Evolutionary conservation across 2,113 vertebrate genomes (phyloP).

Genomic region (Phaethornis superciliosus): DNA sequence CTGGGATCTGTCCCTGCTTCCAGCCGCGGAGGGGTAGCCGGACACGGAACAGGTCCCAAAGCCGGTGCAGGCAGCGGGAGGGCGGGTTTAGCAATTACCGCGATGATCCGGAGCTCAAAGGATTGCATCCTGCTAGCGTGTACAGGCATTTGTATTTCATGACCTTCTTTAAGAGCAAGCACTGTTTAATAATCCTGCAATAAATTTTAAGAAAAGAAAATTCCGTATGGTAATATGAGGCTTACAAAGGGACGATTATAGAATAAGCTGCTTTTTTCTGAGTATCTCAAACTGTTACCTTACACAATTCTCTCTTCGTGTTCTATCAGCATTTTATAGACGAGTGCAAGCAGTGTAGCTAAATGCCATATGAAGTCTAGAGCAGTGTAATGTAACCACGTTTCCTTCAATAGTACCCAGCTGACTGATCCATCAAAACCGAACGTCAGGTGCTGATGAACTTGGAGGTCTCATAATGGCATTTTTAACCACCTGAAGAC

Average conservation of each 20-base stretch:
- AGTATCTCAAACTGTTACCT: neutral
- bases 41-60: rapidly evolving
- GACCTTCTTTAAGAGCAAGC: neutral
- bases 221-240: rapidly evolving
- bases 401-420: neutral
- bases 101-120: neutral
- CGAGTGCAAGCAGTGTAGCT: neutral
- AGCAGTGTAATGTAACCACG: neutral
- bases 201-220: neutral
- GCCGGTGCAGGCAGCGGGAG: neutral
- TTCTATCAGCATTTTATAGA: neutral
- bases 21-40: rapidly evolving
- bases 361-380: neutral
- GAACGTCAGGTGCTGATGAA: no score
- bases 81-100: neutral
- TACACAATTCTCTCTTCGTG: rapidly evolving
- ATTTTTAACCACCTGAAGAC: neutral
- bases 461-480: neutral
- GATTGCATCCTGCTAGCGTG: rapidly evolving
- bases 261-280: neutral
- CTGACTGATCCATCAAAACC: neutral
- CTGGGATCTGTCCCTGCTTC: no score
- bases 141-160: rapidly evolving
- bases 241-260: neutral
- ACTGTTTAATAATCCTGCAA: neutral